A percentile compares a stretch with the other conserved stretches of the same genome.
phyloP scores from a whole-genome alignment of 2,113 vertebrate species.

The Mormyrus lacerda region DNA sequence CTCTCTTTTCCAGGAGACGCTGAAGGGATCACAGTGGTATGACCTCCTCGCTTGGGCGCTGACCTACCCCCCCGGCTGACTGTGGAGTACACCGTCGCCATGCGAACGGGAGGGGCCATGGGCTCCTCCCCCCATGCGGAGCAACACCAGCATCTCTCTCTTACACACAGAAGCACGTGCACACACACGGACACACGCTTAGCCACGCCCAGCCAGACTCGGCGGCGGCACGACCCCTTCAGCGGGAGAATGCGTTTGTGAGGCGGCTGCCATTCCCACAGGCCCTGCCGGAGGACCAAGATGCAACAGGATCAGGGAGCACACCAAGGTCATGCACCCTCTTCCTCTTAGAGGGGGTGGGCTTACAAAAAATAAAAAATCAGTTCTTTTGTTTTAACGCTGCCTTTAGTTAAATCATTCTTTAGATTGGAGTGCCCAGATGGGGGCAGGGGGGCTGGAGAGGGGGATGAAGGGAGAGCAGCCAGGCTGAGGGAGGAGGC shows the following conservation, averaged over 20 bases:
- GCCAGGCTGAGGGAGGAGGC: neutral
- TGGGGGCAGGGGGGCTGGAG: neutral
- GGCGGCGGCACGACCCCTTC: neutral
- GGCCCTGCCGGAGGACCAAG: neutral
- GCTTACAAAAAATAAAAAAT: constrained; percentile 7
- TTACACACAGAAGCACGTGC: neutral
- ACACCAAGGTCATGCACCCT: constrained; percentile 29
- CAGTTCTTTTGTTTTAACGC: constrained; percentile 14
- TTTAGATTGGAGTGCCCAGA: neutral
- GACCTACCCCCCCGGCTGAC: constrained; percentile 28
- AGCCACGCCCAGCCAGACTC: neutral
- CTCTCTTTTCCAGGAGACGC: constrained; percentile 63
- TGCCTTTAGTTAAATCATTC: constrained; percentile 22
- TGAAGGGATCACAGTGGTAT: constrained; percentile 43
- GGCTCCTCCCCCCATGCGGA: neutral
- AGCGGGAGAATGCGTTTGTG: constrained; percentile 1
- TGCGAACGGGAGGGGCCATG: neutral
- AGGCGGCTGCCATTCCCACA: neutral
- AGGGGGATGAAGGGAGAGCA: neutral
- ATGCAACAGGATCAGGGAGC: neutral
- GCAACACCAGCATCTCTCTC: constrained; percentile 16
- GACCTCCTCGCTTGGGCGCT: constrained; percentile 25
- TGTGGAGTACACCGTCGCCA: constrained; percentile 10
- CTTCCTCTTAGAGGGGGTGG: constrained; percentile 35
- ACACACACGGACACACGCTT: constrained; percentile 5